A percentile compares a stretch with the other conserved stretches of the same genome.
Evolutionary conservation across 2,888 invertebrate genomes (phyloP).

Genomic region (Nomada fabriciana): DNA sequence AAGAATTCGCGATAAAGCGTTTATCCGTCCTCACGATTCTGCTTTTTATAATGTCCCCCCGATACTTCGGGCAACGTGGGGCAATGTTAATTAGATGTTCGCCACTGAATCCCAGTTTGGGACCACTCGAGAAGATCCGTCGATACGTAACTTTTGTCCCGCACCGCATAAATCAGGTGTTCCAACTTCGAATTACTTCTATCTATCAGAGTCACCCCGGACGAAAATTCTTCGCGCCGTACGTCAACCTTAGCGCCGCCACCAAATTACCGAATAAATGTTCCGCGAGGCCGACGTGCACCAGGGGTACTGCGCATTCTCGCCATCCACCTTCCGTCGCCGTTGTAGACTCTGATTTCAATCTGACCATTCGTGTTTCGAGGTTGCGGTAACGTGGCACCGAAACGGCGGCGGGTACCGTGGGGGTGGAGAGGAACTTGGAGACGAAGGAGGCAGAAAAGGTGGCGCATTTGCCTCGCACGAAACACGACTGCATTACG

Average conservation of each 20-base stretch:
- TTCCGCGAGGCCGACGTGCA: constrained; percentile 3
- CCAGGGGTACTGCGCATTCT: constrained; percentile 17
- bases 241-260: not conserved
- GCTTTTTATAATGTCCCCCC: not conserved
- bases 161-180: no score
- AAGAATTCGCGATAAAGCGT: constrained; percentile 27
- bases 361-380: constrained; percentile 74
- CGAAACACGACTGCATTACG: constrained; percentile 72
- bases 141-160: no score
- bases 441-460: constrained; percentile 54
- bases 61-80: not conserved
- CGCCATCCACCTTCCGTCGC: constrained; percentile 32
- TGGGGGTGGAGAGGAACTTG: constrained; percentile 1
- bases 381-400: constrained; percentile 68
- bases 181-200: no score
- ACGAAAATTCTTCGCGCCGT: constrained; percentile 1
- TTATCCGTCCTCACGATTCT: not conserved
- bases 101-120: no score
- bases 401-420: constrained; percentile 20
- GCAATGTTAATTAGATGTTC: no score
- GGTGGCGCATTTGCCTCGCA: constrained; percentile 63
- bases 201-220: not conserved
- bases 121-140: no score
- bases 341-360: constrained; percentile 65
- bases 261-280: constrained; percentile 26